phyloP scores from a whole-genome alignment of 2,888 invertebrate genomes.

The Balanococcus diminutus region DNA sequence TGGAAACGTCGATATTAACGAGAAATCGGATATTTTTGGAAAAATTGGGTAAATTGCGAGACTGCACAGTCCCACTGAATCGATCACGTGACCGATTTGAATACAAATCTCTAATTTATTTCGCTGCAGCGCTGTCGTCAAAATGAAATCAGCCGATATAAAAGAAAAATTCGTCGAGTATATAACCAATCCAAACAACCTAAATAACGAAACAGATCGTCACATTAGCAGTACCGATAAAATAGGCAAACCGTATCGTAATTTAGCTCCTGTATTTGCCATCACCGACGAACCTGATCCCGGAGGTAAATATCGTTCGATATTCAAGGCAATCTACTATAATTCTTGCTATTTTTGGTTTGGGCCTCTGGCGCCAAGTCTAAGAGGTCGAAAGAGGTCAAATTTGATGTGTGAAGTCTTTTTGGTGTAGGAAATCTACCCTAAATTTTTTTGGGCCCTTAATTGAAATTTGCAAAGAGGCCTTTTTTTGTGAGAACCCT shows the following conservation, averaged over 20 bases:
- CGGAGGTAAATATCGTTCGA: conserved; percentile 57
- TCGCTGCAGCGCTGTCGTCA: conserved; percentile 79
- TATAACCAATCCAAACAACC: conserved; percentile 83
- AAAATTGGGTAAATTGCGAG: conserved; percentile 71
- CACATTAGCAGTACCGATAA: conserved; percentile 78
- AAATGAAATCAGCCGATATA: conserved; percentile 87
- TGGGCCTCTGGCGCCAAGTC: too few species aligned
- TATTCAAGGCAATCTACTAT: background rate
- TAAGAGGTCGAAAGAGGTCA: too few species aligned
- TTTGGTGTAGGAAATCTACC: too few species aligned
- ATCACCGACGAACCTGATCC: conserved; percentile 78
- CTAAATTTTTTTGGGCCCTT: too few species aligned
- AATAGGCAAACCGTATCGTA: conserved; percentile 85
- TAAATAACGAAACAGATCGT: conserved; percentile 68
- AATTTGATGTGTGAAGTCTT: too few species aligned
- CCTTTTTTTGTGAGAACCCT: too few species aligned
- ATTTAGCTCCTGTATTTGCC: conserved; percentile 90
- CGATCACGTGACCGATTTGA: too few species aligned
- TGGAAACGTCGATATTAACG: conserved; percentile 56
- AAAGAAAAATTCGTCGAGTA: conserved; percentile 91
- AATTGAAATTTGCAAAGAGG: too few species aligned
- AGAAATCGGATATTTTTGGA: conserved; percentile 72
- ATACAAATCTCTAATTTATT: too few species aligned
- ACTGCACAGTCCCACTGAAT: too few species aligned
- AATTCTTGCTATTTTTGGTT: background rate